Percentiles rank a stretch among this genome's conserved stretches.
Conservation (phyloP, 2,113 vertebrate species). For the Lepus americanus region DNA sequence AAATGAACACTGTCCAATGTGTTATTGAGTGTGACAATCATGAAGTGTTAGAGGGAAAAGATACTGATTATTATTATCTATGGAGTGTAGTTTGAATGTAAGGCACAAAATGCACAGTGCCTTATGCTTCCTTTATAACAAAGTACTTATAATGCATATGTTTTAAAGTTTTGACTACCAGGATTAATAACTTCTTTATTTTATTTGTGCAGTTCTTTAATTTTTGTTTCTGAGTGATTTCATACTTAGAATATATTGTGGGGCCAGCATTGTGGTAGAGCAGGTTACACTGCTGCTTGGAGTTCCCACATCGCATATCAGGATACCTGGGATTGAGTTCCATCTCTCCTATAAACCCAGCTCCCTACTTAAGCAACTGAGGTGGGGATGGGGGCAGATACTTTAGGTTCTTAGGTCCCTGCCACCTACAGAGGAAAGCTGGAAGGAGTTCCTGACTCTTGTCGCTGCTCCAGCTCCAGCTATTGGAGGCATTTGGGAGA, state of each 20-base stretch:
- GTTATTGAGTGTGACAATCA: background rate
- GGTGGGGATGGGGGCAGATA: too few relatives aligned
- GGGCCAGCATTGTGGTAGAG: too few relatives aligned
- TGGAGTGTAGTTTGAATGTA: background rate
- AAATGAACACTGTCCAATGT: background rate
- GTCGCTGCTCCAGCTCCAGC: too few relatives aligned
- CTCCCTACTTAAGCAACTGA: too few relatives aligned
- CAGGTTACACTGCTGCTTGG: too few relatives aligned
- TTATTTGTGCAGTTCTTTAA: background rate
- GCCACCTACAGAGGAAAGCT: too few relatives aligned
- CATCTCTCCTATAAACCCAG: too few relatives aligned
- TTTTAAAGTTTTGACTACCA: background rate
- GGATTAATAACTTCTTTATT: background rate
- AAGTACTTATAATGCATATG: slow-evolving; percentile 62
- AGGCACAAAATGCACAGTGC: slow-evolving; percentile 13
- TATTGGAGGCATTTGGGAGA: too few relatives aligned
- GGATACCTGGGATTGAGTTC: too few relatives aligned
- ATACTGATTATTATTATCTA: background rate
- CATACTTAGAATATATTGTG: background rate
- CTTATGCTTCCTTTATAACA: slow-evolving; percentile 64
- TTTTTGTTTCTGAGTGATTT: background rate
- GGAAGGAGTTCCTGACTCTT: too few relatives aligned
- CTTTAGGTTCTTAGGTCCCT: too few relatives aligned
- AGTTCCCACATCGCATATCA: too few relatives aligned
- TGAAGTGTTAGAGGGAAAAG: background rate